Conservation (phyloP, 2,888 invertebrate species). For the Ariolimax columbianus region DNA sequence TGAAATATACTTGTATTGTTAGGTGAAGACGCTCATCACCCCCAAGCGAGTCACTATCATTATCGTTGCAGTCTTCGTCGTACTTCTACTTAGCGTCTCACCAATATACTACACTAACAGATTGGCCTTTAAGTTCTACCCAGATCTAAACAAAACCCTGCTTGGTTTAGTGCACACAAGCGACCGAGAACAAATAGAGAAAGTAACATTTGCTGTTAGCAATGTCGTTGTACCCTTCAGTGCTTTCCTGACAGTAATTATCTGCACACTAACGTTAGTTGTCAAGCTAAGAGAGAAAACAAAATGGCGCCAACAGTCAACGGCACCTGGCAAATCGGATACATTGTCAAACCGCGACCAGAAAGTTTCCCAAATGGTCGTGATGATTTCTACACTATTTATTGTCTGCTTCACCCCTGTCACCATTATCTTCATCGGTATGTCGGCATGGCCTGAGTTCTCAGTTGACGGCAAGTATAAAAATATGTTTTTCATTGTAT, state of each 20-base stretch:
- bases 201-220: slow-evolving; percentile 10
- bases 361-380: slow-evolving; percentile 11
- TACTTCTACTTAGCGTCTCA: neutral
- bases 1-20: neutral
- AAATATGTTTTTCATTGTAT: slow-evolving; percentile 22
- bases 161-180: slow-evolving; percentile 12
- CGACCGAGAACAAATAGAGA: slow-evolving; percentile 3
- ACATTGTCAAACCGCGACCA: slow-evolving; percentile 3
- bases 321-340: neutral
- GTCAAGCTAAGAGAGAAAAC: slow-evolving; percentile 4
- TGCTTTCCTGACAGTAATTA: neutral
- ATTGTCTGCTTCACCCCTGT: slow-evolving; percentile 17
- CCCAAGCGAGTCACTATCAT: neutral
- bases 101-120: slow-evolving; percentile 30
- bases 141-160: slow-evolving; percentile 20
- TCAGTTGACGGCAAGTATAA: slow-evolving; percentile 11
- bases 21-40: slow-evolving; percentile 18
- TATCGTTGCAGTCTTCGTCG: neutral
- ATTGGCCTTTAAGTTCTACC: slow-evolving; percentile 10
- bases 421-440: slow-evolving; percentile 8
- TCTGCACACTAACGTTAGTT: neutral
- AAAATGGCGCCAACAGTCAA: neutral
- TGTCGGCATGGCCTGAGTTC: slow-evolving; percentile 9
- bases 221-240: neutral
- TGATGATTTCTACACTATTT: slow-evolving; percentile 13